These are phyloP conservation scores for Dicyrtoma fusca DNA, from an alignment of 2,888 invertebrate genomes.

Conservation along the genomic window DNA sequence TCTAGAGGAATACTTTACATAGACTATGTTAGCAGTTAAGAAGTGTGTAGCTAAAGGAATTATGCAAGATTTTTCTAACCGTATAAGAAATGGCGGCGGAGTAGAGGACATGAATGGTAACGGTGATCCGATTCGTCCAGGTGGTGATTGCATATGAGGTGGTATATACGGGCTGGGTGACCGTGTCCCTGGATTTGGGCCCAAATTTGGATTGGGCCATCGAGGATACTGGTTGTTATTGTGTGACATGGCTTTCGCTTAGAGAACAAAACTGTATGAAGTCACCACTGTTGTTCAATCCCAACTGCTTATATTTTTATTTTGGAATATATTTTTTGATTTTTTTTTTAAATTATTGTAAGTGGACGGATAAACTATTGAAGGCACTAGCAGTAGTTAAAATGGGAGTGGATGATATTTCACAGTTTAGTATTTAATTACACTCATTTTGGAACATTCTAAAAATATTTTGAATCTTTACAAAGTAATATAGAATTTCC, in stretches of 20 bases:
- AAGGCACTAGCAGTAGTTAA: neutral
- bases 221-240: slow-evolving; percentile 9
- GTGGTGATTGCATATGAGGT: slow-evolving; percentile 21
- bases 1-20: too few species aligned
- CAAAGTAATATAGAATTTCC: too few species aligned
- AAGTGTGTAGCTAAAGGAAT: neutral
- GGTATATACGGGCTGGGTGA: slow-evolving; percentile 32
- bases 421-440: too few species aligned
- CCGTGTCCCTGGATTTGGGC: slow-evolving; percentile 5
- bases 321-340: neutral
- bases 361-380: neutral
- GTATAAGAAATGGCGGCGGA: slow-evolving; percentile 33
- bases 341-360: neutral
- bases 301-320: too few species aligned
- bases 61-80: slow-evolving; percentile 5
- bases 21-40: too few species aligned
- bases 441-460: too few species aligned
- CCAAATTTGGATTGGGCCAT: slow-evolving; percentile 4
- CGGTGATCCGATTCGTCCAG: slow-evolving; percentile 24
- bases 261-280: too few species aligned
- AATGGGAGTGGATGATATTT: neutral
- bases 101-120: slow-evolving; percentile 35
- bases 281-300: neutral
- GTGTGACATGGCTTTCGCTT: slow-evolving; percentile 14
- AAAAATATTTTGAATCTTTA: too few species aligned